Evolutionary conservation across 92 coral and sea anemone genomes (phyloP).

Genomic region (Palythoa grandiflora): DNA sequence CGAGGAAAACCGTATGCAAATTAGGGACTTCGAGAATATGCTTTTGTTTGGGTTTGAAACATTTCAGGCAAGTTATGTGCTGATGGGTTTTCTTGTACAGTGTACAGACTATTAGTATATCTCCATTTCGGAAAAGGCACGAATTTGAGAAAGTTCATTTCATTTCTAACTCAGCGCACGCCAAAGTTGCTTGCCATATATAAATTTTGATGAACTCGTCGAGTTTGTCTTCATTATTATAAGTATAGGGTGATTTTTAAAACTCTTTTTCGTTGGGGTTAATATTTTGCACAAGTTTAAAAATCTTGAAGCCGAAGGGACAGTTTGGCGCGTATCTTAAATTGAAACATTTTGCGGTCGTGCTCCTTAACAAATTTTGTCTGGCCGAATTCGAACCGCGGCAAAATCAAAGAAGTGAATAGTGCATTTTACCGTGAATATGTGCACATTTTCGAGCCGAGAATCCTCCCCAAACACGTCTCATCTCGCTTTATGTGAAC

Average conservation of each 20-base stretch:
- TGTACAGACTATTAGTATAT: neutral
- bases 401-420: slow-evolving; percentile 34
- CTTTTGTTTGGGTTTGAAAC: neutral
- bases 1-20: slow-evolving; percentile 89
- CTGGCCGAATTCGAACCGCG: slow-evolving; percentile 3
- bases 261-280: neutral
- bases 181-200: neutral
- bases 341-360: neutral
- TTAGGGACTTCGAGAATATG: slow-evolving; percentile 29
- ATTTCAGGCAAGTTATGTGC: neutral
- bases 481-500: neutral
- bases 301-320: neutral
- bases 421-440: slow-evolving; percentile 21
- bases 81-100: neutral
- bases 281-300: neutral
- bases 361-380: neutral
- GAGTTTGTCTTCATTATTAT: neutral
- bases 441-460: slow-evolving; percentile 9
- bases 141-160: neutral
- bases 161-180: neutral
- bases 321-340: too few relatives aligned
- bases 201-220: slow-evolving; percentile 1
- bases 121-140: neutral
- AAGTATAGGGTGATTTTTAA: neutral
- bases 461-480: neutral